Evolutionary conservation across 1,140 invertebrate genomes (phyloP).

Genomic region (Brachionus calyciflorus): DNA sequence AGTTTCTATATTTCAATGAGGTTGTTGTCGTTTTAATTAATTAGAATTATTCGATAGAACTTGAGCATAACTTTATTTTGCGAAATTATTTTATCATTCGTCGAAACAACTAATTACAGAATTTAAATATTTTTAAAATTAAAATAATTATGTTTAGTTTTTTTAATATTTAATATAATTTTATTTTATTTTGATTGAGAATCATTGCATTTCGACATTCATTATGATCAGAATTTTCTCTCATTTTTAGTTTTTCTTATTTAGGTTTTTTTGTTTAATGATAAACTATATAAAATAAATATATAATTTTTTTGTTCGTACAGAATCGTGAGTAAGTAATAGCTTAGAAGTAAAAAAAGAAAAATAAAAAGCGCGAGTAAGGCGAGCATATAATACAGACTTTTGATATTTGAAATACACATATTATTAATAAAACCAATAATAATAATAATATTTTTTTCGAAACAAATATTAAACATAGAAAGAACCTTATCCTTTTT

Average conservation of each 20-base stretch:
- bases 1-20: too few species aligned
- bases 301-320: slow-evolving; percentile 1
- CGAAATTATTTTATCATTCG: neutral
- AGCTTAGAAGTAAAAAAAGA: neutral
- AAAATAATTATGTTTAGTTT: slow-evolving; percentile 39
- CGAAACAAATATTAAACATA: too few species aligned
- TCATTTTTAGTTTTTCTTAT: slow-evolving; percentile 10
- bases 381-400: neutral
- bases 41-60: too few species aligned
- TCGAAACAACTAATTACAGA: slow-evolving; percentile 39
- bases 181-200: slow-evolving; percentile 36
- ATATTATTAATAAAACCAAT: too few species aligned
- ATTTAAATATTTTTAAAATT: slow-evolving; percentile 27
- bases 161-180: too few species aligned
- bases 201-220: slow-evolving; percentile 44
- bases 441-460: too few species aligned
- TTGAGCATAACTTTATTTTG: too few species aligned
- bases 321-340: slow-evolving; percentile 30
- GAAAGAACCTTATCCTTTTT: too few species aligned
- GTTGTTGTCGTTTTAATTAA: too few species aligned
- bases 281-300: slow-evolving; percentile 9
- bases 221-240: slow-evolving; percentile 44
- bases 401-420: neutral
- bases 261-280: slow-evolving; percentile 16
- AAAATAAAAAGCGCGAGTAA: neutral